Percentiles rank a stretch among this genome's conserved stretches.
These are phyloP conservation scores for Cantharis lateralis DNA, from an alignment of 2,888 invertebrate genomes.

Conservation along the genomic window DNA sequence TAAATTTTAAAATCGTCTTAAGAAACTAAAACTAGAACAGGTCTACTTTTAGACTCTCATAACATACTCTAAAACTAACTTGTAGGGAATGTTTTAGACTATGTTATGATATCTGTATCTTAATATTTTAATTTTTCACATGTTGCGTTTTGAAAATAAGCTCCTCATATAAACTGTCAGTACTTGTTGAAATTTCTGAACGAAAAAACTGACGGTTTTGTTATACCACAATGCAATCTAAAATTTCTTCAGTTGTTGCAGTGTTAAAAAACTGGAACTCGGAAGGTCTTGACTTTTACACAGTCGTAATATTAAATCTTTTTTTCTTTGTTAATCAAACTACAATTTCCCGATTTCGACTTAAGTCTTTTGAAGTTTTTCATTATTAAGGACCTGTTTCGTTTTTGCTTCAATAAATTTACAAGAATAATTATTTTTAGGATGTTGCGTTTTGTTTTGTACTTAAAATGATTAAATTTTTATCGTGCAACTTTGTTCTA, in stretches of 20 bases:
- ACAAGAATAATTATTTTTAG: not conserved
- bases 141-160: too few species aligned
- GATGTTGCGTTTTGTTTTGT: not conserved
- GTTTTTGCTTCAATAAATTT: not conserved
- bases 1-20: too few species aligned
- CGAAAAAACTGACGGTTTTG: slow-evolving; percentile 20
- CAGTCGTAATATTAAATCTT: not conserved
- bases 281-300: not conserved
- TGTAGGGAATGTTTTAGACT: too few species aligned
- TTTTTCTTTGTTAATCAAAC: not conserved
- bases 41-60: too few species aligned
- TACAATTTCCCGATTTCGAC: not conserved
- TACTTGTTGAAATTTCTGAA: slow-evolving; percentile 11
- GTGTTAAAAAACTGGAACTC: not conserved
- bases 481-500: not conserved
- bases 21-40: too few species aligned
- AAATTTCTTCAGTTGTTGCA: not conserved
- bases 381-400: not conserved
- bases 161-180: slow-evolving; percentile 18
- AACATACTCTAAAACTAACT: too few species aligned
- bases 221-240: slow-evolving; percentile 21
- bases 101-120: too few species aligned
- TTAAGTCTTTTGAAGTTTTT: not conserved
- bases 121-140: too few species aligned
- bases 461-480: not conserved